phyloP scores from a whole-genome alignment of 37 sponge, comb jelly and placozoan species.

The Geodia barretti region DNA sequence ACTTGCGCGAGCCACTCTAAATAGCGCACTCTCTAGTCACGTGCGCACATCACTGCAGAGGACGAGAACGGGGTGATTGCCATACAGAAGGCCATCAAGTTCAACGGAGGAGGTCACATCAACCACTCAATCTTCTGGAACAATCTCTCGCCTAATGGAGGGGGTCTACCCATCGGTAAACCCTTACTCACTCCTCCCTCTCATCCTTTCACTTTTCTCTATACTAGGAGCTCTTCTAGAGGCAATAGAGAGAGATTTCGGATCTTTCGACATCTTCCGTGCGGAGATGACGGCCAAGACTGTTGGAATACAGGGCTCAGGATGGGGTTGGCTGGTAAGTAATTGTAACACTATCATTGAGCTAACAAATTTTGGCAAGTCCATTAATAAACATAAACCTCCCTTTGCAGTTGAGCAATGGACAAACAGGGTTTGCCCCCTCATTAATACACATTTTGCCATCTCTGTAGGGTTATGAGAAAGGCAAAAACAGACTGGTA shows the following conservation, averaged over 20 bases:
- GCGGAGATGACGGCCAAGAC: slow-evolving; percentile 69
- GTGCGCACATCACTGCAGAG: slow-evolving; percentile 38
- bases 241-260: slow-evolving; percentile 88
- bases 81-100: slow-evolving; percentile 80
- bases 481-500: slow-evolving; percentile 47
- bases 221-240: slow-evolving; percentile 67
- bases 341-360: neutral
- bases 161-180: slow-evolving; percentile 83
- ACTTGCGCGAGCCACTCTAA: too few relatives aligned
- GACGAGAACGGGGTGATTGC: slow-evolving; percentile 69
- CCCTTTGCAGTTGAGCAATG: neutral
- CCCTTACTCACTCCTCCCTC: neutral
- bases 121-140: slow-evolving; percentile 99
- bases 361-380: neutral
- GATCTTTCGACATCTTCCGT: slow-evolving; percentile 82
- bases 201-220: neutral
- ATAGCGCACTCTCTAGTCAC: too few relatives aligned
- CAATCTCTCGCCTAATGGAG: slow-evolving; percentile 89
- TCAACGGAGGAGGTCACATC: slow-evolving; percentile 99
- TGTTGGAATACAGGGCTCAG: slow-evolving; percentile 89
- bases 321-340: slow-evolving; percentile 98
- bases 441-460: too few relatives aligned
- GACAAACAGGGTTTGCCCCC: neutral
- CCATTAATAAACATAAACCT: neutral
- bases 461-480: slow-evolving; percentile 65